Percentiles rank a stretch among this genome's conserved stretches.
Evolutionary conservation across 2,888 invertebrate species (phyloP).

Genomic region (Serripes groenlandicus): DNA sequence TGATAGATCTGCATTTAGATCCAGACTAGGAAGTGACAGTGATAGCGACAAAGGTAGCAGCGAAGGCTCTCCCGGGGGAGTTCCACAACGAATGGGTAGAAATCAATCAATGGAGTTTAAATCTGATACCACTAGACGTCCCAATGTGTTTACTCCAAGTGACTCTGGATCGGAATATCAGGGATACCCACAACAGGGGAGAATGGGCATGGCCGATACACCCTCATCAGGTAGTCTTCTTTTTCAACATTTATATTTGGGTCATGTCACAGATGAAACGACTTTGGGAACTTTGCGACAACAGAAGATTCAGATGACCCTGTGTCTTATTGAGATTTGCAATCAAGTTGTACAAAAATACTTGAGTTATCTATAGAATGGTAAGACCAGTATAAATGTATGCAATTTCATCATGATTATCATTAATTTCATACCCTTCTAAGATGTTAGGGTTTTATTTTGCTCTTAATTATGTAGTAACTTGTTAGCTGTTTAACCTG

Average conservation of each 20-base stretch:
- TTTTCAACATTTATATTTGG: background rate
- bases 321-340: too few species aligned
- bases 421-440: too few species aligned
- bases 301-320: too few species aligned
- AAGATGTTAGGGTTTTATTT: too few species aligned
- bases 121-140: constrained; percentile 48
- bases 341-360: too few species aligned
- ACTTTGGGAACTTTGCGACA: too few species aligned
- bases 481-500: too few species aligned
- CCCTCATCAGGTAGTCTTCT: constrained; percentile 50
- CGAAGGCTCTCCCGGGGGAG: constrained; percentile 12
- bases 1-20: constrained; percentile 66
- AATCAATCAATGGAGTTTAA: constrained; percentile 53
- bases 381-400: too few species aligned
- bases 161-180: constrained; percentile 67
- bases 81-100: constrained; percentile 47
- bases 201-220: constrained; percentile 68
- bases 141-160: constrained; percentile 57
- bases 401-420: too few species aligned
- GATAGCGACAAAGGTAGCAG: constrained; percentile 55
- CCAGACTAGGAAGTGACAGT: constrained; percentile 61
- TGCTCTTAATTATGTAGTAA: too few species aligned
- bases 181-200: constrained; percentile 49
- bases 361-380: too few species aligned
- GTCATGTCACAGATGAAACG: too few species aligned